These are phyloP conservation scores for Poliocrania exsul DNA, from an alignment of 2,797 vertebrate genomes.

Conservation along the genomic window DNA sequence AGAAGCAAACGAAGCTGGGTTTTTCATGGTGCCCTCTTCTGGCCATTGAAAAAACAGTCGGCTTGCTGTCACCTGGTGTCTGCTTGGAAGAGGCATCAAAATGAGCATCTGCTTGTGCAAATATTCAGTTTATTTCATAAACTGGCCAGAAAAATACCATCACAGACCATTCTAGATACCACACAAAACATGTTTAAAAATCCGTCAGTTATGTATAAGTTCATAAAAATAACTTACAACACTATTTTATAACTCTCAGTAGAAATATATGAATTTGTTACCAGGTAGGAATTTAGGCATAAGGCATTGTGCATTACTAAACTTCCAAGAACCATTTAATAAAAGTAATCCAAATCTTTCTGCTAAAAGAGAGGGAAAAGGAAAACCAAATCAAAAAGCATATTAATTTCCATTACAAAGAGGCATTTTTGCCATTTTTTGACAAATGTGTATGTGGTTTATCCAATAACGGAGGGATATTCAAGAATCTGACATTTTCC, in stretches of 20 bases:
- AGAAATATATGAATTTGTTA: neutral
- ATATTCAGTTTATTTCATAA: conserved; percentile 20
- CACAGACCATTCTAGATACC: neutral
- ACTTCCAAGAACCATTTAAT: neutral
- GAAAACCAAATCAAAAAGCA: neutral
- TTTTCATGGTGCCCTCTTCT: neutral
- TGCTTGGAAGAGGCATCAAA: neutral
- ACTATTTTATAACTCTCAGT: conserved; percentile 32
- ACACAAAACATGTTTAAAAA: neutral
- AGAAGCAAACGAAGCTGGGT: neutral
- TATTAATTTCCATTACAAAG: neutral
- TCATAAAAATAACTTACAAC: conserved; percentile 67
- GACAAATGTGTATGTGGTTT: neutral
- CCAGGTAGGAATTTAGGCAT: neutral
- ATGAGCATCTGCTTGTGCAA: conserved; percentile 9
- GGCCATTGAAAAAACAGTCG: neutral
- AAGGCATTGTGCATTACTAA: neutral
- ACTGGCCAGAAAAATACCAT: conserved; percentile 32
- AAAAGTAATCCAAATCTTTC: neutral
- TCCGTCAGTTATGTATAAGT: conserved; percentile 45
- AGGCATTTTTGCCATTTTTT: neutral
- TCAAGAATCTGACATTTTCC: neutral
- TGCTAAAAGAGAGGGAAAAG: neutral
- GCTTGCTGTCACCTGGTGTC: neutral
- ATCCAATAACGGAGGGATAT: neutral